Percentiles rank a stretch among this genome's conserved stretches.
Evolutionary conservation across 2,888 invertebrate species (phyloP).

Genomic region (Rhimphoctona megacephalus): DNA sequence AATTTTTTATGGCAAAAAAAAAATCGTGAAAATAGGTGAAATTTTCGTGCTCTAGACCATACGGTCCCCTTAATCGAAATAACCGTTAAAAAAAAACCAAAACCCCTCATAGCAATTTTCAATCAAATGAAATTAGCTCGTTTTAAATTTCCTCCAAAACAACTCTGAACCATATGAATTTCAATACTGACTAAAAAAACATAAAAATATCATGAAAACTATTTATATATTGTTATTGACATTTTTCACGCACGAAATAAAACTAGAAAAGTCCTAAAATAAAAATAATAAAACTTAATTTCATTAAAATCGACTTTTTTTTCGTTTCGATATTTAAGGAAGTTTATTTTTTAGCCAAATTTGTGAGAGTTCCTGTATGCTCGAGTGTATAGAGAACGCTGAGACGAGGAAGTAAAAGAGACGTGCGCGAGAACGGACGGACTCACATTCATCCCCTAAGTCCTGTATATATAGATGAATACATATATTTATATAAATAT

Average conservation of each 20-base stretch:
- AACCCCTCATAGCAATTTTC: too few species aligned
- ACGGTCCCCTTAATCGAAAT: too few species aligned
- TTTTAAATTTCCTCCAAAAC: too few species aligned
- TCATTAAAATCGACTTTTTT: background rate
- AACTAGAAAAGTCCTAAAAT: background rate
- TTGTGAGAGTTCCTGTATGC: slow-evolving; percentile 50
- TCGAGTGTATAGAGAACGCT: slow-evolving; percentile 11
- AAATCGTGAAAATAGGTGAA: too few species aligned
- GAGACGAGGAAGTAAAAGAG: slow-evolving; percentile 42
- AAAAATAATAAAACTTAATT: background rate
- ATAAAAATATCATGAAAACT: background rate
- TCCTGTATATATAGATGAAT: slow-evolving; percentile 5
- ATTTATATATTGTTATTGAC: background rate
- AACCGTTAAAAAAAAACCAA: too few species aligned
- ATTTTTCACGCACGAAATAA: background rate
- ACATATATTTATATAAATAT: background rate
- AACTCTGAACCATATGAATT: background rate
- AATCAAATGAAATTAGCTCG: too few species aligned
- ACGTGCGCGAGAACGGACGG: slow-evolving; percentile 51
- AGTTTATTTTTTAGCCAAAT: background rate
- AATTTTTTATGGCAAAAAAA: too few species aligned
- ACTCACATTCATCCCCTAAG: slow-evolving; percentile 52
- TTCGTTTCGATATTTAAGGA: background rate
- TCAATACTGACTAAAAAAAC: background rate
- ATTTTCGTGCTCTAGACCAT: too few species aligned